Evolutionary conservation across 2,888 invertebrate species (phyloP).

Genomic region (Chrysodeixis includens): DNA sequence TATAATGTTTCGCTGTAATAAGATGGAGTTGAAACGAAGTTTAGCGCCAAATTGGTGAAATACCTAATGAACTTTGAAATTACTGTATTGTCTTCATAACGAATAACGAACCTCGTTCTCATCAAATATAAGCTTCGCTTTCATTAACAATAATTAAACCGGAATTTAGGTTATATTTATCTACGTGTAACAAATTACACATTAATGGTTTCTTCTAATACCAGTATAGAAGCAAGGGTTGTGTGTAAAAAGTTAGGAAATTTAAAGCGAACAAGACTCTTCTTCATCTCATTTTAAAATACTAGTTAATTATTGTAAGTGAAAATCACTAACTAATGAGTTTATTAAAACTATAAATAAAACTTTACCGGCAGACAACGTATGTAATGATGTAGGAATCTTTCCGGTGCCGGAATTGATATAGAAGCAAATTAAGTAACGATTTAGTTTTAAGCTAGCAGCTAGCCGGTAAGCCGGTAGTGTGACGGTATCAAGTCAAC

Average conservation of each 20-base stretch:
- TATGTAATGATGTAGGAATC: neutral
- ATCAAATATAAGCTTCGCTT: conserved; percentile 15
- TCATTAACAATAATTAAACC: conserved; percentile 10
- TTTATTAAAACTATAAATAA: too few species aligned
- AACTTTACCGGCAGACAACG: too few species aligned
- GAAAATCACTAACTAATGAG: too few species aligned
- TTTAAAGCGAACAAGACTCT: too few species aligned
- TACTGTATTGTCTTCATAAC: conserved; percentile 63
- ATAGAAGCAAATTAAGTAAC: conserved; percentile 32
- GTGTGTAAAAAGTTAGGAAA: neutral
- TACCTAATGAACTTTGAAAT: conserved; percentile 75
- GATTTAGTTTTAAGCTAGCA: conserved; percentile 22
- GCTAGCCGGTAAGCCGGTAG: conserved; percentile 26
- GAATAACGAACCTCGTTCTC: conserved; percentile 34
- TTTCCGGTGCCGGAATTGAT: neutral
- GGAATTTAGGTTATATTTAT: neutral
- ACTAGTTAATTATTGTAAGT: too few species aligned
- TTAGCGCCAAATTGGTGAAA: conserved; percentile 69
- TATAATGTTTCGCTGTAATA: conserved; percentile 74
- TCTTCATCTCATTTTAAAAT: too few species aligned
- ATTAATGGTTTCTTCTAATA: neutral
- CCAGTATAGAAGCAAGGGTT: neutral
- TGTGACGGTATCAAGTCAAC: conserved; percentile 35
- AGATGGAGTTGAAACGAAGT: conserved; percentile 73
- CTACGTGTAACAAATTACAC: neutral